Evolutionary conservation across 2,888 invertebrate genomes (phyloP).

Genomic region (Lithosia quadra): DNA sequence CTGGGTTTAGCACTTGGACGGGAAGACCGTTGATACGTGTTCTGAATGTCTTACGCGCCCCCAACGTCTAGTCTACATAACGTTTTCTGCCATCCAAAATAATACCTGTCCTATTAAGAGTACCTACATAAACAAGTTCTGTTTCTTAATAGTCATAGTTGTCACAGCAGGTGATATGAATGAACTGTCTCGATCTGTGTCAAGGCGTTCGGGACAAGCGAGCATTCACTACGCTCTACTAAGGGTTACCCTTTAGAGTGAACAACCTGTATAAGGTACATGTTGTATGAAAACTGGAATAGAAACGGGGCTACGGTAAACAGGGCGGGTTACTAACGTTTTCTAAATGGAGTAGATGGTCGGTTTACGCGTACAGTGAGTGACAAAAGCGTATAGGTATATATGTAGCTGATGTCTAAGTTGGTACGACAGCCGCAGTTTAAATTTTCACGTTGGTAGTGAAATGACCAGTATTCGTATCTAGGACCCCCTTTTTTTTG

Average conservation of each 20-base stretch:
- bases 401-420: background rate
- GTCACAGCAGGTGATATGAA: conserved; percentile 44
- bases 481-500: too few species aligned
- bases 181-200: conserved; percentile 61
- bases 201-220: conserved; percentile 72
- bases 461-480: too few species aligned
- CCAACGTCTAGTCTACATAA: background rate
- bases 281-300: conserved; percentile 12
- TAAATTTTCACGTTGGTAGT: too few species aligned
- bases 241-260: conserved; percentile 25
- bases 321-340: background rate
- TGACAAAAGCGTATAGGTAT: too few species aligned
- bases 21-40: too few species aligned
- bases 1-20: too few species aligned
- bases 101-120: background rate
- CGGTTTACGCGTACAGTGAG: background rate
- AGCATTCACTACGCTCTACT: conserved; percentile 60
- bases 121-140: conserved; percentile 32
- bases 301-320: conserved; percentile 6
- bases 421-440: background rate
- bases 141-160: conserved; percentile 9
- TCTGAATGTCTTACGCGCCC: too few species aligned
- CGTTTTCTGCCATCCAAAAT: background rate
- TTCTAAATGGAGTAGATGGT: background rate
- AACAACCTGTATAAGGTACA: conserved; percentile 26